Evolutionary conservation across 2,797 vertebrate genomes (phyloP).

Genomic region (Phalanger gymnotis): DNA sequence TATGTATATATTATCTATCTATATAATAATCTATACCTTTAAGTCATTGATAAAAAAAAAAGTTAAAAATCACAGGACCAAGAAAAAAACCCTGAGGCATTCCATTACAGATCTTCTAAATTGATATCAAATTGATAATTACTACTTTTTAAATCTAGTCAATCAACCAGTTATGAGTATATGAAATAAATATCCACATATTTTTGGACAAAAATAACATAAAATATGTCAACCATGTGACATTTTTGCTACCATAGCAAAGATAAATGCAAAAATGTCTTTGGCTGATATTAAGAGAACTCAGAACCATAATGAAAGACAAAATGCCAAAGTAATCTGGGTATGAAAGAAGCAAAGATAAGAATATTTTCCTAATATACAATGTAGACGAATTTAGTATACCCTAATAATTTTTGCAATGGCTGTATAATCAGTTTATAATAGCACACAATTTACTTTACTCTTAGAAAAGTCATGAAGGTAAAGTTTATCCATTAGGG

Average conservation of each 20-base stretch:
- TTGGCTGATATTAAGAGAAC: background rate
- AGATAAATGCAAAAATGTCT: background rate
- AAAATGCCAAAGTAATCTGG: slow-evolving; percentile 28
- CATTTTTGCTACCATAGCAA: background rate
- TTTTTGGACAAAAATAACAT: background rate
- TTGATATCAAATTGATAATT: background rate
- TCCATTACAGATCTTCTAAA: background rate
- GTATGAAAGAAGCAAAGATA: slow-evolving; percentile 37
- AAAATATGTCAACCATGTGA: background rate
- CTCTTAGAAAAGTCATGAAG: slow-evolving; percentile 46
- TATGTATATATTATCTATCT: no score
- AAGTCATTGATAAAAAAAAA: background rate
- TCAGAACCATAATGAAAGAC: background rate
- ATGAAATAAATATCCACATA: background rate
- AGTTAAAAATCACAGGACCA: background rate
- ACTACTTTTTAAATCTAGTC: background rate
- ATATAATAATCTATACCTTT: background rate
- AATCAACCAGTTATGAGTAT: background rate
- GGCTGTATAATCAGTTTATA: slow-evolving; percentile 53
- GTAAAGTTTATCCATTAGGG: slow-evolving; percentile 58
- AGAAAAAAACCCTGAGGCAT: background rate
- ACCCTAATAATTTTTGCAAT: slow-evolving; percentile 35
- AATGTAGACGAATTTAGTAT: background rate
- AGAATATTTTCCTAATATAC: slow-evolving; percentile 20
- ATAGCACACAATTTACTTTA: slow-evolving; percentile 46